These are phyloP conservation scores for Andrena cerasifolii DNA, from an alignment of 1,140 invertebrate genomes.

Conservation along the genomic window DNA sequence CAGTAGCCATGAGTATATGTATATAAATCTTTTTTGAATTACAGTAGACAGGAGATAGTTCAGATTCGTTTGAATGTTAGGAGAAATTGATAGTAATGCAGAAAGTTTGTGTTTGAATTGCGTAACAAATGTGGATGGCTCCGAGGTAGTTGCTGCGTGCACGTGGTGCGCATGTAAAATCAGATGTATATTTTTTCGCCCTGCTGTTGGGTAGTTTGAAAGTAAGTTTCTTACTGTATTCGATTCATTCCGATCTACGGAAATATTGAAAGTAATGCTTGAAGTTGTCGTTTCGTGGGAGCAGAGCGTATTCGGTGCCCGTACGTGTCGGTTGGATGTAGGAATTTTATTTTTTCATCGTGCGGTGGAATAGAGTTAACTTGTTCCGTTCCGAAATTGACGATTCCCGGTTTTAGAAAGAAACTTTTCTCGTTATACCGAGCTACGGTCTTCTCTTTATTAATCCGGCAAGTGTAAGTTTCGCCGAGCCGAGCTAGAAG, in stretches of 20 bases:
- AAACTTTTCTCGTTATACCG: slow-evolving; percentile 37
- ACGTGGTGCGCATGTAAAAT: too few species aligned
- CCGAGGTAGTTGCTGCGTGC: too few species aligned
- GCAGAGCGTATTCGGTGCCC: background rate
- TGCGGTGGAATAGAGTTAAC: background rate
- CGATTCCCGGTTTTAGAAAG: slow-evolving; percentile 25
- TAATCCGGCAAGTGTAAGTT: slow-evolving; percentile 33
- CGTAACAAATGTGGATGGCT: background rate
- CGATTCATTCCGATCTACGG: background rate
- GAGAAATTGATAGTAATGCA: background rate
- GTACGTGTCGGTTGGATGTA: background rate
- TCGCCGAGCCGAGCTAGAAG: background rate
- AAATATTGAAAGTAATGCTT: background rate
- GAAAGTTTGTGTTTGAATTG: background rate
- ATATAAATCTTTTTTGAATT: too few species aligned
- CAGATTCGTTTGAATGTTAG: too few species aligned
- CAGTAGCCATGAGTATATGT: too few species aligned
- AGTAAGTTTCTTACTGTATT: background rate
- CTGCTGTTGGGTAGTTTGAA: too few species aligned
- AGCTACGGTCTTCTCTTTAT: slow-evolving; percentile 29
- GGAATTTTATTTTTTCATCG: background rate
- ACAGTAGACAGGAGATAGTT: too few species aligned
- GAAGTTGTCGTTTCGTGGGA: background rate
- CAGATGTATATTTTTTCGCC: too few species aligned
- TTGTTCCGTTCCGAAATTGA: slow-evolving; percentile 30